Evolutionary conservation across 2,888 invertebrate species (phyloP).

Genomic region (Axea sp.): DNA sequence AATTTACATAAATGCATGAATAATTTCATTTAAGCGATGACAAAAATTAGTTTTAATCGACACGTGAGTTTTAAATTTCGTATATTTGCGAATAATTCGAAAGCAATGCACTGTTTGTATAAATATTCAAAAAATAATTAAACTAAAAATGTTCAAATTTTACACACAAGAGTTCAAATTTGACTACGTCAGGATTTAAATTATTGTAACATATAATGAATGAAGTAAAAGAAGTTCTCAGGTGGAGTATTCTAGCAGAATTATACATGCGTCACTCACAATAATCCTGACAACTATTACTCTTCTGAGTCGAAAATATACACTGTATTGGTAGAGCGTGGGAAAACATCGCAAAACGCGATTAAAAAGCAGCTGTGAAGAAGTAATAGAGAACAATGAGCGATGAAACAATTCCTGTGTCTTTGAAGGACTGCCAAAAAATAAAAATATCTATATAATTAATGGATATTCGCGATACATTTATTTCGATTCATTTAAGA

Average conservation of each 20-base stretch:
- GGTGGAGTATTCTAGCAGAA: slow-evolving; percentile 52
- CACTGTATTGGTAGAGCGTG: slow-evolving; percentile 46
- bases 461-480: slow-evolving; percentile 29
- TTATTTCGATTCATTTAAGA: slow-evolving; percentile 25
- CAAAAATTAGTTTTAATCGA: too few species aligned
- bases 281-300: slow-evolving; percentile 57
- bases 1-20: too few species aligned
- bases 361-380: slow-evolving; percentile 60
- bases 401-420: slow-evolving; percentile 56
- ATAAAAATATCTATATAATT: slow-evolving; percentile 50
- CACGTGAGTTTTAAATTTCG: too few species aligned
- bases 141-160: too few species aligned
- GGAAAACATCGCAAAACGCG: slow-evolving; percentile 53
- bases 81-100: too few species aligned
- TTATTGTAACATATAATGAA: slow-evolving; percentile 50
- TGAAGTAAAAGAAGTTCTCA: slow-evolving; percentile 42
- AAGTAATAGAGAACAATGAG: slow-evolving; percentile 57
- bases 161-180: slow-evolving; percentile 12
- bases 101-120: too few species aligned
- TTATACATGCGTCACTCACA: slow-evolving; percentile 58
- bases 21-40: too few species aligned
- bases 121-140: too few species aligned
- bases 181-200: slow-evolving; percentile 47
- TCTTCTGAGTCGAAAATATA: slow-evolving; percentile 46
- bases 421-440: slow-evolving; percentile 41